Evolutionary conservation across 1,140 invertebrate species (phyloP), one percentile per base, ranked within the genome.

Genomic region (Lepidurus packardi): DNA sequence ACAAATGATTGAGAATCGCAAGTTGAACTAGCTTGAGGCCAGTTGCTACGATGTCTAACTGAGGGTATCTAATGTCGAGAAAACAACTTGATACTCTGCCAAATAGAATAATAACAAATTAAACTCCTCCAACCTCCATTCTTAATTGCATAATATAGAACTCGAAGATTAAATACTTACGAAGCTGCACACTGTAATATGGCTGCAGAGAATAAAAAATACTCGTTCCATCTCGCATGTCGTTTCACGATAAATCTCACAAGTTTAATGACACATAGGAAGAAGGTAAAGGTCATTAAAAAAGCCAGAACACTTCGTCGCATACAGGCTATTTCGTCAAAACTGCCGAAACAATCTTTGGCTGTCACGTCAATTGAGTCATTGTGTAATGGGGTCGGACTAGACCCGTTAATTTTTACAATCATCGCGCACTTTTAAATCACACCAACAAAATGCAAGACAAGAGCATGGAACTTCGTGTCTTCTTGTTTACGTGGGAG

Each of bases 21-120:
- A 88, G 87, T 80, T 88, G 87, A 10, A 87, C 79, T 24, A 88
- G 82, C 78, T 88, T 88, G 10, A 88, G 82, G 79, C 86, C 88
- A 77, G 85, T 86, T 8, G 86, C 84, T 0, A 83, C 82, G 81
- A 88, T 88, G 80, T 88, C 86, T 77, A 88, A 80, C 81, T 88
- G 86, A 8, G 85, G 84, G 78, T 84, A 84, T 78, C 84, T 83
- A 74, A 81, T 83, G 1, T 86, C 85, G 34, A 87, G 81, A 45
- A 88, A 81, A 82, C 87, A 88, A 82, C 86, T 87, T 16, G 86
- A 82, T 74, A 83, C 84, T 79, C 88, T 89, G 83, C 13, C 84
- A 83, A 75, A 77, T 79, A 77, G 81, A 81, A 43, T 79, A 53
- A 25, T 73, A 77, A 6, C n/a, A n/a, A 43, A 45, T 80, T 11